Evolutionary conservation across 2,797 vertebrate genomes (phyloP).

Genomic region (Rhinophrynus dorsalis): DNA sequence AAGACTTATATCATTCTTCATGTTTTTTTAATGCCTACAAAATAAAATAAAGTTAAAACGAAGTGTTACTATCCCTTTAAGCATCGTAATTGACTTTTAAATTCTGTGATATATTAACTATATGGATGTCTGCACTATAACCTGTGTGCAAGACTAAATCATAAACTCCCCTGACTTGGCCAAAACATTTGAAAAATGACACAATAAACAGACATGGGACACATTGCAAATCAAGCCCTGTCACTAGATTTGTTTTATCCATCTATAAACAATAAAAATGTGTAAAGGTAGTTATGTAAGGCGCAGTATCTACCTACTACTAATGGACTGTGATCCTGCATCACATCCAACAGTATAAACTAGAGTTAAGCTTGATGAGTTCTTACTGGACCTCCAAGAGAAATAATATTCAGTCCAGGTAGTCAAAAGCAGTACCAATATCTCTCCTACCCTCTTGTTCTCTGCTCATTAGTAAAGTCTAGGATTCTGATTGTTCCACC

Average conservation of each 20-base stretch:
- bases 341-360: background rate
- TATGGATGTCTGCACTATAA: no score
- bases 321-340: slow-evolving; percentile 20
- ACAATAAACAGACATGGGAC: background rate
- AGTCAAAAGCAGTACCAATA: slow-evolving; percentile 7
- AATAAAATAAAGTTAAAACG: no score
- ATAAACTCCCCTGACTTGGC: background rate
- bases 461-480: background rate
- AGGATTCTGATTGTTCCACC: slow-evolving; percentile 1
- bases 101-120: no score
- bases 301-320: background rate
- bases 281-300: background rate
- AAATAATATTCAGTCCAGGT: slow-evolving; percentile 26
- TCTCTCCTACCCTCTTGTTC: slow-evolving; percentile 13
- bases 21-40: no score
- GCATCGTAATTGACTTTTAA: no score
- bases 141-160: background rate
- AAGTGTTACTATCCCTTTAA: no score
- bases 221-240: background rate
- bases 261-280: background rate
- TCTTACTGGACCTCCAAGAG: slow-evolving; percentile 19
- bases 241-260: background rate
- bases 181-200: slow-evolving; percentile 5
- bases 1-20: no score
- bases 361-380: background rate